Evolutionary conservation across 2,888 invertebrate species (phyloP).

Genomic region (Colletes collaris): DNA sequence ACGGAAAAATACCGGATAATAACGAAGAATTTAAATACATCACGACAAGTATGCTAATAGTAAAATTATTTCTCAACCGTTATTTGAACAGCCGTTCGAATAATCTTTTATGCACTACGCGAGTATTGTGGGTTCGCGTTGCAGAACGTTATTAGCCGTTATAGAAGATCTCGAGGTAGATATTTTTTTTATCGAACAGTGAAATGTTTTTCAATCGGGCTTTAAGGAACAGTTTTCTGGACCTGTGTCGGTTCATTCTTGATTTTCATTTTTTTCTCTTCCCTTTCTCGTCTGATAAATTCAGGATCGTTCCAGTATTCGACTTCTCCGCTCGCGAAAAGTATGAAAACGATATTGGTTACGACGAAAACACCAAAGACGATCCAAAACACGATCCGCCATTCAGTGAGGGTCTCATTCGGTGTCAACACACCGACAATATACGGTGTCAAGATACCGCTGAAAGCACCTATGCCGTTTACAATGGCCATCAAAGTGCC

Average conservation of each 20-base stretch:
- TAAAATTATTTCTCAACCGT: neutral
- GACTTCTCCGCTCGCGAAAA: constrained; percentile 90
- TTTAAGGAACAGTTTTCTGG: constrained; percentile 6
- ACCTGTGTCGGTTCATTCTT: neutral
- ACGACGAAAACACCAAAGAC: constrained; percentile 87
- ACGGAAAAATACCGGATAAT: constrained; percentile 1
- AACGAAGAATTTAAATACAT: neutral
- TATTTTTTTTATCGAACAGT: neutral
- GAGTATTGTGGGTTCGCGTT: too few species aligned
- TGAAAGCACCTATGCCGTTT: constrained; percentile 88
- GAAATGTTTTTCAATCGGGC: neutral
- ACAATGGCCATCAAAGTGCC: constrained; percentile 84
- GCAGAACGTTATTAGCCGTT: neutral
- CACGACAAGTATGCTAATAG: neutral
- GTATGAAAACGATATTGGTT: constrained; percentile 88
- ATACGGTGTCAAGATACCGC: constrained; percentile 88
- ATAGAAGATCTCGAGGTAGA: constrained; percentile 1
- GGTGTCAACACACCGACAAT: constrained; percentile 87
- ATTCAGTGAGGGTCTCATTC: constrained; percentile 84
- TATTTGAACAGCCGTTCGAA: too few species aligned
- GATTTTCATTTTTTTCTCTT: constrained; percentile 52
- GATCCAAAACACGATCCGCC: constrained; percentile 93
- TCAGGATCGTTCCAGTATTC: constrained; percentile 90
- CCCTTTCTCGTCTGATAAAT: constrained; percentile 67
- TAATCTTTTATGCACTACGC: too few species aligned